These are phyloP conservation scores for Arbacia lixula DNA, from an alignment of 53 echinoderm and acorn worm species.

Conservation along the genomic window DNA sequence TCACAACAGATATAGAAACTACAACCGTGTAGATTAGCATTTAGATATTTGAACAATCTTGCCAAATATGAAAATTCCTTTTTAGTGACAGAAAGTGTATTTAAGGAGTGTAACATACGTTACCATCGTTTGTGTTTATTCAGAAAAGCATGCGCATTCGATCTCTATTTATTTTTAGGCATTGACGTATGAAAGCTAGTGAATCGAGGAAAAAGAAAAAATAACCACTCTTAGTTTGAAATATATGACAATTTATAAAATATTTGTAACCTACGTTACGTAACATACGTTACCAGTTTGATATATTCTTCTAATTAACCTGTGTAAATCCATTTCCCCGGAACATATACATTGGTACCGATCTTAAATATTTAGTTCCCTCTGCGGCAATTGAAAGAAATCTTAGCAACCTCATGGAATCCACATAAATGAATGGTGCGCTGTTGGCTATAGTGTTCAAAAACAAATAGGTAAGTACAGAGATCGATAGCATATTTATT, in stretches of 20 bases:
- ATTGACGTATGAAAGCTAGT: constrained; percentile 5
- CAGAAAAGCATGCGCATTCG: not conserved
- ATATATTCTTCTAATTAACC: not conserved
- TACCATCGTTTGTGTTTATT: constrained; percentile 4
- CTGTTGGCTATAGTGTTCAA: not conserved
- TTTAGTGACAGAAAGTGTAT: not conserved
- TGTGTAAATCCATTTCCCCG: not conserved
- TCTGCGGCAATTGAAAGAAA: not conserved
- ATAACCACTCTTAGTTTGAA: not conserved
- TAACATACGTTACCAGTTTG: constrained; percentile 28
- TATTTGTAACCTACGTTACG: not conserved
- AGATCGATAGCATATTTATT: not conserved
- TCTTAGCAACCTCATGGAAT: constrained; percentile 5
- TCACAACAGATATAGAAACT: not conserved
- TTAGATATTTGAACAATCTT: not conserved
- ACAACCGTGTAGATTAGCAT: not conserved
- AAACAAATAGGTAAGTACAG: constrained; percentile 14
- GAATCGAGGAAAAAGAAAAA: not conserved
- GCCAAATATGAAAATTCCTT: not conserved
- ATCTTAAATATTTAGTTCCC: not conserved
- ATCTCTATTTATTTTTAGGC: not conserved
- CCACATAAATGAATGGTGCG: not conserved
- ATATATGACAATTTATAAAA: not conserved
- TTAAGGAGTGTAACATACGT: constrained; percentile 19
- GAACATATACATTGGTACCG: not conserved